Conservation (phyloP, 2,888 invertebrate genomes). For the Habroteleia sp. region DNA sequence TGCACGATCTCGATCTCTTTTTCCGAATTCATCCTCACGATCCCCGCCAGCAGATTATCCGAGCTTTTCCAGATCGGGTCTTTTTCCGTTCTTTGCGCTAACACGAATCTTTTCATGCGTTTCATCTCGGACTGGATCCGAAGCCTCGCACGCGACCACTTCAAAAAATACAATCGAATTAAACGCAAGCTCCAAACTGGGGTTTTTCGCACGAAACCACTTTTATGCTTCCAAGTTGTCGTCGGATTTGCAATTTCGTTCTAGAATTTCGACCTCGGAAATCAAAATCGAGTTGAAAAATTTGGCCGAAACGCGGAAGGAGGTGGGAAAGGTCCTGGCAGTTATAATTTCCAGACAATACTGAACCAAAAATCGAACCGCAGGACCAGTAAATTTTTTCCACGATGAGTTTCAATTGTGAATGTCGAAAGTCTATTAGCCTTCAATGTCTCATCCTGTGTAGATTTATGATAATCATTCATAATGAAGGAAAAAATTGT, state of each 20-base stretch:
- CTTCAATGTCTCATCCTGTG: conserved; percentile 1
- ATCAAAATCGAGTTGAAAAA: neutral
- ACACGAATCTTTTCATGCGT: conserved; percentile 79
- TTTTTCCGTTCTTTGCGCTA: conserved; percentile 75
- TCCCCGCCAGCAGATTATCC: conserved; percentile 73
- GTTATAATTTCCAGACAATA: conserved; percentile 20
- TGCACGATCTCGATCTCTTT: conserved; percentile 59
- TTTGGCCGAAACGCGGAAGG: too few species aligned
- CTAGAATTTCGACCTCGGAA: neutral
- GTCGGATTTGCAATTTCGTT: too few species aligned
- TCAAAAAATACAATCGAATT: conserved; percentile 8
- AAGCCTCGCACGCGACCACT: conserved; percentile 30
- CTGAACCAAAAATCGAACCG: conserved; percentile 5
- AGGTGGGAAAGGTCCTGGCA: too few species aligned
- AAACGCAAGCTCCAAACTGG: conserved; percentile 4
- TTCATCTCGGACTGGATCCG: conserved; percentile 68
- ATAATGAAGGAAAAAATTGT: neutral
- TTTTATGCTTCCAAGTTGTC: conserved; percentile 2
- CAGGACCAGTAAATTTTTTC: conserved; percentile 7
- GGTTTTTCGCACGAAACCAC: neutral
- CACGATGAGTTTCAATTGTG: conserved; percentile 26
- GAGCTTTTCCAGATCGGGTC: conserved; percentile 78
- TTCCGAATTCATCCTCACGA: conserved; percentile 68
- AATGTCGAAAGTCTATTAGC: conserved; percentile 11
- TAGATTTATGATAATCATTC: conserved; percentile 40